A percentile compares a stretch with the other conserved stretches of the same genome.
Evolutionary conservation across 2,113 vertebrate species (phyloP).

Genomic region (Brachyhypopomus occidentalis): DNA sequence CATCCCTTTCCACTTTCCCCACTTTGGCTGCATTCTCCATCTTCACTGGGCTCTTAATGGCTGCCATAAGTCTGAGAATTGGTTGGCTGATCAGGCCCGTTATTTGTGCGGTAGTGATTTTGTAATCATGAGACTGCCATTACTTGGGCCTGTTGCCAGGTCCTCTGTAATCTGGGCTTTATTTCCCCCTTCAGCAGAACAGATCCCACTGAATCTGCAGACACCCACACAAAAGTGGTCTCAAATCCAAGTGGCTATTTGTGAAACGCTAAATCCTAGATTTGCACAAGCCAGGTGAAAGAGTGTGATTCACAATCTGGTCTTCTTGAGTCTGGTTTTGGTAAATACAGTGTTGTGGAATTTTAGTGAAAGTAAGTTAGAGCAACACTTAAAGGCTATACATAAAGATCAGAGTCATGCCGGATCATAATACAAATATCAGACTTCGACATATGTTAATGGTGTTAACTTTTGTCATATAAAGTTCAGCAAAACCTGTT

Average conservation of each 20-base stretch:
- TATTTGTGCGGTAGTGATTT: background rate
- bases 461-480: too few relatives aligned
- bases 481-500: too few relatives aligned
- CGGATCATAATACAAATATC: too few relatives aligned
- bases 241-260: conserved; percentile 12
- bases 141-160: conserved; percentile 15
- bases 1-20: background rate
- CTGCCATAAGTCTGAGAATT: background rate
- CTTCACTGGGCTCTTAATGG: background rate
- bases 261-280: conserved; percentile 8
- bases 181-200: background rate
- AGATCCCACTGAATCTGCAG: too few relatives aligned
- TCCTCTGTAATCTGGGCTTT: background rate
- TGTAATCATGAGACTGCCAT: background rate
- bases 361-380: too few relatives aligned
- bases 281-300: background rate
- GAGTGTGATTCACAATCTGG: too few relatives aligned
- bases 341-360: too few relatives aligned
- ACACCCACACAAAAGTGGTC: background rate
- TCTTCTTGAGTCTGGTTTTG: too few relatives aligned
- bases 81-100: background rate
- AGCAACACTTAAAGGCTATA: too few relatives aligned
- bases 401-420: too few relatives aligned
- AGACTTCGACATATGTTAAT: too few relatives aligned
- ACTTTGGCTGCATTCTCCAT: background rate